Evolutionary conservation across 2,797 vertebrate genomes (phyloP).

Genomic region (Enteromius trimaculatus): DNA sequence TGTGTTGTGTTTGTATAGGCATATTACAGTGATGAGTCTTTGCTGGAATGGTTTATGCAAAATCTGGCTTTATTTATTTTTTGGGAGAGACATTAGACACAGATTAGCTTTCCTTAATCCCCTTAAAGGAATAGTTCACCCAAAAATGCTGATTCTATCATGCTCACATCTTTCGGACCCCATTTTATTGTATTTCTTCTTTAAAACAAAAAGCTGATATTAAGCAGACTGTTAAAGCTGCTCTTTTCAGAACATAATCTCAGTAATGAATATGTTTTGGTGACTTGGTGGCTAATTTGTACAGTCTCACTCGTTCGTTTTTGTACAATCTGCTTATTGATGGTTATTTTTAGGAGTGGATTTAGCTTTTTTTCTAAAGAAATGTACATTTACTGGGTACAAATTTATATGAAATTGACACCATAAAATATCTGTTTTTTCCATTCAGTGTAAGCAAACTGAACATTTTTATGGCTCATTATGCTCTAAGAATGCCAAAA

Average conservation of each 20-base stretch:
- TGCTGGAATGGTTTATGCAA: slow-evolving; percentile 14
- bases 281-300: neutral
- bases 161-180: neutral
- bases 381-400: neutral
- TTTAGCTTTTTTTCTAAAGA: neutral
- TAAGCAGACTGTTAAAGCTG: neutral
- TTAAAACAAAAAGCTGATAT: neutral
- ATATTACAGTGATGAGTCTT: slow-evolving; percentile 21
- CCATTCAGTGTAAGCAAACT: neutral
- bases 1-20: slow-evolving; percentile 34
- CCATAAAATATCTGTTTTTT: neutral
- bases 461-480: neutral
- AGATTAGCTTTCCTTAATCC: slow-evolving; percentile 9
- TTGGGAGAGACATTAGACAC: neutral
- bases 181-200: neutral
- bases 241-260: neutral
- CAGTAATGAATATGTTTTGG: neutral
- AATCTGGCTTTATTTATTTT: slow-evolving; percentile 39
- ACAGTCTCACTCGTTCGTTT: neutral
- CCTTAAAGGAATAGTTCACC: slow-evolving; percentile 1
- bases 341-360: neutral
- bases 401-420: neutral
- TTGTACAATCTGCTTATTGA: neutral
- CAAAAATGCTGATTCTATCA: neutral
- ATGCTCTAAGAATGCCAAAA: neutral